Evolutionary conservation across 2,888 invertebrate species (phyloP).

Genomic region (Synergus umbraculus): DNA sequence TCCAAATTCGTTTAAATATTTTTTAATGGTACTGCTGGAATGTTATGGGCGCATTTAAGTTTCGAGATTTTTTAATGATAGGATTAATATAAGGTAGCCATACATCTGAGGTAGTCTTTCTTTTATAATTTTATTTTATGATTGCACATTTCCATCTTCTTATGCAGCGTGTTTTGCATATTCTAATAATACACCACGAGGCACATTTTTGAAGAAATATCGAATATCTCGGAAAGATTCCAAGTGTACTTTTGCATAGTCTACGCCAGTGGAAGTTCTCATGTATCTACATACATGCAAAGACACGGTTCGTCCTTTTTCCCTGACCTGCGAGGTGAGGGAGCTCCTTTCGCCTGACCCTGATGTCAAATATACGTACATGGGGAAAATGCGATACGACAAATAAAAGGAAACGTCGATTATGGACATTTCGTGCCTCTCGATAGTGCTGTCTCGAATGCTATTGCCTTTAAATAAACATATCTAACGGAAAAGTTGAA

Average conservation of each 20-base stretch:
- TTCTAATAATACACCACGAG: constrained; percentile 29
- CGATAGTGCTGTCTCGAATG: constrained; percentile 2
- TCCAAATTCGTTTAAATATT: too few relatives aligned
- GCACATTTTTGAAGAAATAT: constrained; percentile 43
- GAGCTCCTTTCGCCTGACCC: constrained; percentile 40
- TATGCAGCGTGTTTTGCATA: constrained; percentile 18
- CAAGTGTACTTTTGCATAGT: constrained; percentile 13
- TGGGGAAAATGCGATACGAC: constrained; percentile 25
- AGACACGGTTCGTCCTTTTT: constrained; percentile 32
- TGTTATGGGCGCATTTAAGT: too few relatives aligned
- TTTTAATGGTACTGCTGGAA: too few relatives aligned
- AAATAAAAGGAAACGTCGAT: constrained; percentile 37
- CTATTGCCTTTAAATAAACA: constrained; percentile 22
- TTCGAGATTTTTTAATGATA: too few relatives aligned
- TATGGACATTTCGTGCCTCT: constrained; percentile 32
- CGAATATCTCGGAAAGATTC: constrained; percentile 29
- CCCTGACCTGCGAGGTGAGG: constrained; percentile 38
- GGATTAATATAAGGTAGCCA: not conserved
- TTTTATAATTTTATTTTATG: not conserved
- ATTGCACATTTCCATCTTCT: constrained; percentile 26
- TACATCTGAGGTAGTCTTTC: not conserved
- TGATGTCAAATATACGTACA: constrained; percentile 40
- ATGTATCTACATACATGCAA: constrained; percentile 29
- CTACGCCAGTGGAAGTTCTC: constrained; percentile 4
- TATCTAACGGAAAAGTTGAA: constrained; percentile 9